phyloP scores from a whole-genome alignment of 2,888 invertebrate species.

The Spatulosminthurus flaviceps region DNA sequence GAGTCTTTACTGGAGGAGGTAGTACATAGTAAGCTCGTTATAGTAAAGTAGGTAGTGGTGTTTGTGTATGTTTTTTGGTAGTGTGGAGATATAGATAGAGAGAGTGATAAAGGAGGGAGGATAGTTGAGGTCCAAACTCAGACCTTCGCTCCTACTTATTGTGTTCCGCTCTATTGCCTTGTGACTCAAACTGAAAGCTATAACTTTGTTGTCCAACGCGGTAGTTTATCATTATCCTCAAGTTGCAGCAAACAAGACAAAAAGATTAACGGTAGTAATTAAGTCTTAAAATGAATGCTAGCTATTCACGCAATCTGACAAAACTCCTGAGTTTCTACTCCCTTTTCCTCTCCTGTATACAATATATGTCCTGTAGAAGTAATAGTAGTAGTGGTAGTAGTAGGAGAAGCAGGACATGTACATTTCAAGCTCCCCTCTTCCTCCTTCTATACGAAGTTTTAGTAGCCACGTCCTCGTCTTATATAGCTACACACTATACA shows the following conservation, averaged over 20 bases:
- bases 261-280: constrained; percentile 56
- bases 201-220: constrained; percentile 47
- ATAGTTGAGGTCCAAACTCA: neutral
- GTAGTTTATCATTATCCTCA: constrained; percentile 51
- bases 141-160: neutral
- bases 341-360: too few relatives aligned
- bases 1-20: too few relatives aligned
- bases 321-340: neutral
- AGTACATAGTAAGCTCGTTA: too few relatives aligned
- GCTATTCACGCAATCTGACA: constrained; percentile 52
- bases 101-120: constrained; percentile 25
- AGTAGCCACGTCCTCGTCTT: too few relatives aligned
- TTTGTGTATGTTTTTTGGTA: too few relatives aligned
- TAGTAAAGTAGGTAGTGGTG: too few relatives aligned
- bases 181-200: constrained; percentile 30
- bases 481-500: too few relatives aligned
- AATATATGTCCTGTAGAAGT: too few relatives aligned
- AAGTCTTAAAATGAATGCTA: constrained; percentile 54
- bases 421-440: too few relatives aligned
- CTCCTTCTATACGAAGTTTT: too few relatives aligned
- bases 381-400: too few relatives aligned
- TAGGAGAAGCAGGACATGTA: too few relatives aligned
- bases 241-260: constrained; percentile 50
- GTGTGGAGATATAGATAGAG: neutral
- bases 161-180: neutral